These are phyloP conservation scores for Amphilophus citrinellus DNA, from an alignment of 2,113 vertebrate species.

Conservation along the genomic window DNA sequence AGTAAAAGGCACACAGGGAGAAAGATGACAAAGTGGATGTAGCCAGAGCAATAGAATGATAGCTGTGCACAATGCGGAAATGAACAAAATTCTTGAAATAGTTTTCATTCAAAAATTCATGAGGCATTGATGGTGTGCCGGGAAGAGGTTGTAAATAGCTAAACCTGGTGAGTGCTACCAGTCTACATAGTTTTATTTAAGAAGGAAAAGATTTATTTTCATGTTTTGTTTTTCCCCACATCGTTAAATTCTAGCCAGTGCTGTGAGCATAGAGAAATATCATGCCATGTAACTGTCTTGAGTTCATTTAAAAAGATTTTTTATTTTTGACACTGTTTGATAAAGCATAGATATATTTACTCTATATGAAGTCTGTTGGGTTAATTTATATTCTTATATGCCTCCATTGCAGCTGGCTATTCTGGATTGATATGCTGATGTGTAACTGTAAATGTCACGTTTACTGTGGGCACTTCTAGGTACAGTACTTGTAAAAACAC, in stretches of 20 bases:
- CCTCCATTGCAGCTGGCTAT: conserved; percentile 61
- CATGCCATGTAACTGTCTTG: conserved; percentile 55
- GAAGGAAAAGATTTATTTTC: conserved; percentile 29
- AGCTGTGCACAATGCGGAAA: conserved; percentile 59
- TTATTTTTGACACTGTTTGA: conserved; percentile 69
- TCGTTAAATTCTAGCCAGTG: conserved; percentile 68
- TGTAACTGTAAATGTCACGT: conserved; percentile 77
- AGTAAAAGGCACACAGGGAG: conserved; percentile 64
- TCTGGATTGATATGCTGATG: conserved; percentile 72
- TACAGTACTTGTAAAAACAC: conserved; percentile 65
- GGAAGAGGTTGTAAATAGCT: conserved; percentile 75
- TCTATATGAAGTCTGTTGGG: conserved; percentile 53
- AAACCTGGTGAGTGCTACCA: conserved; percentile 51
- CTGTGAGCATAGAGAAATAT: conserved; percentile 64
- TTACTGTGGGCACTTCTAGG: conserved; percentile 68
- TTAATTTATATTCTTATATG: conserved; percentile 68
- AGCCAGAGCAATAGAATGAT: conserved; percentile 70
- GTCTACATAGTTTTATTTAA: conserved; percentile 64
- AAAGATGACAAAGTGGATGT: conserved; percentile 73
- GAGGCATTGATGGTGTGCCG: conserved; percentile 66
- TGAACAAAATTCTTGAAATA: conserved; percentile 70
- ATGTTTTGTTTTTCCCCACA: conserved; percentile 30
- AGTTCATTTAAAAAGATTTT: conserved; percentile 19
- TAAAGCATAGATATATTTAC: conserved; percentile 64
- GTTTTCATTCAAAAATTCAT: conserved; percentile 70